Conservation (phyloP, 1,140 invertebrate species). For the Drosophila setifemur region DNA sequence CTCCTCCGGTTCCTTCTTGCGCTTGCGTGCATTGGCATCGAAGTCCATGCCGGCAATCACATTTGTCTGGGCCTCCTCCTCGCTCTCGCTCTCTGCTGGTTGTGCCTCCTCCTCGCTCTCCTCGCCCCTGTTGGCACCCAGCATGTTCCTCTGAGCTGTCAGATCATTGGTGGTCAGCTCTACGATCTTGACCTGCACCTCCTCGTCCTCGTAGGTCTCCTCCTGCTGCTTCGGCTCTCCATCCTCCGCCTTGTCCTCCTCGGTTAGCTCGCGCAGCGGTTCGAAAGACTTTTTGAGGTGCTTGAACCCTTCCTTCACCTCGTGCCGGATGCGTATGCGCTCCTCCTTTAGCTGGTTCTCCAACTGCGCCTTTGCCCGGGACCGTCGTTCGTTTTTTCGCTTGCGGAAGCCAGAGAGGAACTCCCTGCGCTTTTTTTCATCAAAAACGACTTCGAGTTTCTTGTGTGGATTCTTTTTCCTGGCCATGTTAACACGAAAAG, state of each 20-base stretch:
- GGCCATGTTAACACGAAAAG: constrained; percentile 42
- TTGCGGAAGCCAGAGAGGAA: constrained; percentile 91
- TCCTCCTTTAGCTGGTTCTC: constrained; percentile 88
- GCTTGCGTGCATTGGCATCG: constrained; percentile 58
- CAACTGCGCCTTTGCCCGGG: constrained; percentile 88
- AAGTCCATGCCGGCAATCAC: constrained; percentile 85
- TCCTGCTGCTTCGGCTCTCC: constrained; percentile 83
- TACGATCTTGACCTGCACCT: constrained; percentile 89
- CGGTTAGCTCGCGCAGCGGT: constrained; percentile 86
- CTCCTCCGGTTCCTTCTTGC: constrained; percentile 1
- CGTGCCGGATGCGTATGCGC: constrained; percentile 87
- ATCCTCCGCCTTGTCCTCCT: constrained; percentile 85
- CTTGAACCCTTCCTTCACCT: constrained; percentile 85
- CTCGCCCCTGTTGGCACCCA: constrained; percentile 87
- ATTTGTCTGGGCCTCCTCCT: constrained; percentile 78
- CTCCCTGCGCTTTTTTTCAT: constrained; percentile 86
- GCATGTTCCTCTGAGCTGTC: constrained; percentile 86
- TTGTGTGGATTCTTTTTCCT: constrained; percentile 81
- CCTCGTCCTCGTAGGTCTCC: constrained; percentile 88
- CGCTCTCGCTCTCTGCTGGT: constrained; percentile 6
- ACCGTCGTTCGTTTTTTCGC: constrained; percentile 88
- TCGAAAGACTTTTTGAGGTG: constrained; percentile 84
- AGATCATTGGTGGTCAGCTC: constrained; percentile 87
- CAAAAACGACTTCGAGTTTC: constrained; percentile 85
- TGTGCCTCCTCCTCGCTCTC: constrained; percentile 82